Evolutionary conservation across 2,797 vertebrate species (phyloP).

Genomic region (Syngnathus acus): DNA sequence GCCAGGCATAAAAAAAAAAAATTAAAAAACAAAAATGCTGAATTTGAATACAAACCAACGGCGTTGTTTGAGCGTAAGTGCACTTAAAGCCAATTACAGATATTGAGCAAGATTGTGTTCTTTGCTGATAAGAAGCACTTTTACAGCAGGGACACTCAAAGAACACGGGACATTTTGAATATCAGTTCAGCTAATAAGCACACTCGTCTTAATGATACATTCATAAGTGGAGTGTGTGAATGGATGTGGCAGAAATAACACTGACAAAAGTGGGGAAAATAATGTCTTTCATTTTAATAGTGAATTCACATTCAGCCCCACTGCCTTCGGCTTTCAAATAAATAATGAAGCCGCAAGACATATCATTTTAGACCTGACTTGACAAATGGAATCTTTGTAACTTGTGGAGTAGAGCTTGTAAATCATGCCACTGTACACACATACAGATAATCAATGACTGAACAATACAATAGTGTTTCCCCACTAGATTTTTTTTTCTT

Average conservation of each 20-base stretch:
- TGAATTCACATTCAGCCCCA: neutral
- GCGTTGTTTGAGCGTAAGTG: constrained; percentile 19
- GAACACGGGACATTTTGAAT: constrained; percentile 5
- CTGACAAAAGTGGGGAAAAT: neutral
- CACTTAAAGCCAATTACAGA: constrained; percentile 16
- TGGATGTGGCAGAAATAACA: neutral
- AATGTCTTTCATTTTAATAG: neutral
- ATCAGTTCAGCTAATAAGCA: neutral
- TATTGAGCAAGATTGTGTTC: constrained; percentile 21
- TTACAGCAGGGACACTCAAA: constrained; percentile 7
- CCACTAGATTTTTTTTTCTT: too few species aligned
- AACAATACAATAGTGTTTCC: too few species aligned
- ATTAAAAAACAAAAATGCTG: constrained; percentile 8
- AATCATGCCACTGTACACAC: too few species aligned
- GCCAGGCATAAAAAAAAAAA: neutral
- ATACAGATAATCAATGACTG: neutral
- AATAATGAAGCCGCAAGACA: neutral
- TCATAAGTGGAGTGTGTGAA: neutral
- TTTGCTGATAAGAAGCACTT: constrained; percentile 18
- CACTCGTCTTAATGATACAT: neutral
- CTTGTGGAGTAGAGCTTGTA: neutral
- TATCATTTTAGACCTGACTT: neutral
- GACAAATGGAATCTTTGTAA: neutral
- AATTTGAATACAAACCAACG: constrained; percentile 8
- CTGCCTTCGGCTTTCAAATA: neutral